Evolutionary conservation across 1,140 invertebrate species (phyloP), one percentile per base, ranked within the genome.

Genomic region (Rhagoletis zephyria): DNA sequence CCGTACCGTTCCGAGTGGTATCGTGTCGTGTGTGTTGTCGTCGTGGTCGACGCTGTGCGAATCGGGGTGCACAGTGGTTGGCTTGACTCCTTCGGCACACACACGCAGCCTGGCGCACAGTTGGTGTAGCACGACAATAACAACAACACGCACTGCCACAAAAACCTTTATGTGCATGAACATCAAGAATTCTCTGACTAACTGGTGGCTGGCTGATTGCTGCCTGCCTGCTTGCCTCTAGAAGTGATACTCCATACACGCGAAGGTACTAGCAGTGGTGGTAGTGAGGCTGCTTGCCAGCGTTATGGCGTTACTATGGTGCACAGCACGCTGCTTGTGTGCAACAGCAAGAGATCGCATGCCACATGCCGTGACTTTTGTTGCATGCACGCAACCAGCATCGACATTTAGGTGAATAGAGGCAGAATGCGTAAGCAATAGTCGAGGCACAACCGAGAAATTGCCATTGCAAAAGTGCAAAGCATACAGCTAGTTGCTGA

Each of bases 41-140:
- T 81, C 48, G n/a, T 81, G 16, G 74, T 30, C 48, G 45, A 81
- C 48, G 74, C 74, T 81, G 74, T 81, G 74, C 74, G 74, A 81
- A 81, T 81, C 74, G 74, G 74, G 74, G 74, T 59, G 74, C 74
- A 81, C 74, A 81, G 74, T 81, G 74, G 74, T 81, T 81, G 48
- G 74, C 56, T 81, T 30, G 74, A 81, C 74, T 81, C 74, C 45
- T 81, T 81, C 74, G 74, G 74, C 48, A 30, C 56, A 81, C n/a
- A 16, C 19, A 42, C 16, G 48, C 48, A 19, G 48, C n/a, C n/a
- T 30, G 48, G 16, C 14, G 4, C 70, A 77, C 45, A 16, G 45
- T 77, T 77, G 70, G 16, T 51, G 48, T 51, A 56, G 45, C 48
- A 77, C 70, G 42, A 77, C 16, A 81, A 81, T 3, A 56, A 56